Evolutionary conservation across 2,113 vertebrate species (phyloP).

Genomic region (Antechinus stuartii): DNA sequence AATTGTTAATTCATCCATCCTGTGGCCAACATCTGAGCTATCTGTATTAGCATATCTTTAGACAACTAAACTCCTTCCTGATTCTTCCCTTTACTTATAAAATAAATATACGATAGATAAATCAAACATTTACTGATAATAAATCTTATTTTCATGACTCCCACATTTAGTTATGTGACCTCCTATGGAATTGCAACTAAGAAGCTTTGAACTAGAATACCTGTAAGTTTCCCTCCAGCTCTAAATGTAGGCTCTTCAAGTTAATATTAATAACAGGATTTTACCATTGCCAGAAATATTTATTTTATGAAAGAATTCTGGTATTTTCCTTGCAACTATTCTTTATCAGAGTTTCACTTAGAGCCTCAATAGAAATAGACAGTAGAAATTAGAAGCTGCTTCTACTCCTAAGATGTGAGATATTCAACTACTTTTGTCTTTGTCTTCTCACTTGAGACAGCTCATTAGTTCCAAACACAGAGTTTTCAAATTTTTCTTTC

Average conservation of each 20-base stretch:
- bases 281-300: neutral
- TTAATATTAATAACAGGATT: neutral
- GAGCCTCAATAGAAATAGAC: neutral
- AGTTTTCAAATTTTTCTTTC: neutral
- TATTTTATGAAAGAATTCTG: neutral
- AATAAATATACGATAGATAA: too few species aligned
- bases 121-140: too few species aligned
- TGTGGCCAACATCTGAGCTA: too few species aligned
- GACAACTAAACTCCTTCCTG: too few species aligned
- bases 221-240: neutral
- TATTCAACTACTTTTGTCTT: neutral
- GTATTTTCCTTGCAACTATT: slow-evolving; percentile 18
- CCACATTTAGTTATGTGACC: too few species aligned
- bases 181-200: too few species aligned
- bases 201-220: neutral
- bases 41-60: too few species aligned
- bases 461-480: slow-evolving; percentile 1
- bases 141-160: too few species aligned
- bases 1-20: too few species aligned
- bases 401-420: neutral
- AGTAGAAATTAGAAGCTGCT: neutral
- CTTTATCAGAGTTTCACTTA: neutral
- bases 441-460: neutral
- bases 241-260: neutral
- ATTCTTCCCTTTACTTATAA: too few species aligned